phyloP scores from a whole-genome alignment of 2,113 vertebrate species.

The Corvus moneduloides region DNA sequence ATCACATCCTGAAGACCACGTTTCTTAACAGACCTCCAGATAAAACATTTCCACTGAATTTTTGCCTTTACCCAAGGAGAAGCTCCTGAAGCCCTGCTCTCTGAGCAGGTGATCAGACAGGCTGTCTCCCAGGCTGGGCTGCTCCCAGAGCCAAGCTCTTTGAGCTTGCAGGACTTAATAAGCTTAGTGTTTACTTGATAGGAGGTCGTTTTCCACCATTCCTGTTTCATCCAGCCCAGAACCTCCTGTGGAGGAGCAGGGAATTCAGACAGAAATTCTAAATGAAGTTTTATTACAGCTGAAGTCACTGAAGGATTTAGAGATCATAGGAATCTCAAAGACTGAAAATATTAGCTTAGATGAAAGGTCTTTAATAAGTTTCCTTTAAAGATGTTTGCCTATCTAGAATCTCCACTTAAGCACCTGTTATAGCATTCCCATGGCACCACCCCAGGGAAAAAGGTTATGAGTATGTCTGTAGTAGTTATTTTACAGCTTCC shows the following conservation, averaged over 20 bases:
- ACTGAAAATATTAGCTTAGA: conserved; percentile 27
- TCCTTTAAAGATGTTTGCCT: conserved; percentile 3
- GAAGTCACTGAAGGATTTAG: conserved; percentile 20
- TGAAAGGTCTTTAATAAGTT: conserved; percentile 42
- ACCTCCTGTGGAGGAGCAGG: not conserved
- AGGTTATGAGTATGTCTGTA: not conserved
- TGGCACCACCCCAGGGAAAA: not conserved
- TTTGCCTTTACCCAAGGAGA: not conserved
- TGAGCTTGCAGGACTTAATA: not conserved
- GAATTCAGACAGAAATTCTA: conserved; percentile 2
- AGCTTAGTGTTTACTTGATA: not conserved
- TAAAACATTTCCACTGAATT: not conserved
- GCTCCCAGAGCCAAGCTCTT: not conserved
- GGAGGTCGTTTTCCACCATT: not conserved
- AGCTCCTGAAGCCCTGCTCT: not conserved
- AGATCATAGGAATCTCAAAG: conserved; percentile 19
- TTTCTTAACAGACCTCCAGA: not conserved
- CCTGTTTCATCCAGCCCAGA: not conserved
- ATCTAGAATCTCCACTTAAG: not conserved
- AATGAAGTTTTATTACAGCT: conserved; percentile 39
- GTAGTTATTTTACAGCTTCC: not conserved
- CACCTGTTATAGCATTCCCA: not conserved
- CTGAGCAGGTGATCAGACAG: not conserved
- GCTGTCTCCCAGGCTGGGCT: not conserved
- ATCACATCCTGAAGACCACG: not conserved